phyloP scores from a whole-genome alignment of 2,113 vertebrate species.

The Telmatochromis brachygnathus region DNA sequence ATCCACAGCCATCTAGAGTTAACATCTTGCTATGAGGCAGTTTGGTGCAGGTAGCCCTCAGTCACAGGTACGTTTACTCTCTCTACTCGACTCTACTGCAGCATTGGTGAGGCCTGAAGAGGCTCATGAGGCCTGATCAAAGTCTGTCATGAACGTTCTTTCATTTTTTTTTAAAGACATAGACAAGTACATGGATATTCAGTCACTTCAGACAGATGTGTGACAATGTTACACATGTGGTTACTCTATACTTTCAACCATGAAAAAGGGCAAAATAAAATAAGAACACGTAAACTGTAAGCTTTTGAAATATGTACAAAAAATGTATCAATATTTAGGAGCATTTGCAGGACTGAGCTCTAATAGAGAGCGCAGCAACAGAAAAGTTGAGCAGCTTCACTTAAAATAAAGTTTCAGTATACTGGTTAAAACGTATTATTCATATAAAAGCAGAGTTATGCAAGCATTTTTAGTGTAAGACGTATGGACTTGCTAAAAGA shows the following conservation, averaged over 20 bases:
- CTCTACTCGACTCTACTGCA: not conserved
- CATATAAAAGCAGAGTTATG: not conserved
- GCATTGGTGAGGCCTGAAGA: not conserved
- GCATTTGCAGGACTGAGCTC: not conserved
- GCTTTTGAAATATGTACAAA: not conserved
- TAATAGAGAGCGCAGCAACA: not conserved
- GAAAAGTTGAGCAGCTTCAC: not conserved
- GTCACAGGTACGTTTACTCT: not conserved
- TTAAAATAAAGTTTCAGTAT: not conserved
- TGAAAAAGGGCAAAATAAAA: not conserved
- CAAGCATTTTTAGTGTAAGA: not conserved
- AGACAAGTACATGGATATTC: not conserved
- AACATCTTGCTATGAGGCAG: not conserved
- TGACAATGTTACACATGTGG: not conserved
- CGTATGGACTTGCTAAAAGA: not conserved
- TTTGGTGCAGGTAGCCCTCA: not conserved
- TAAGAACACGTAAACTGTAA: not conserved
- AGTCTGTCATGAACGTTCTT: not conserved
- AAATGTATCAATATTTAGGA: not conserved
- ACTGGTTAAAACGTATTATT: not conserved
- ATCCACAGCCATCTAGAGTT: not conserved
- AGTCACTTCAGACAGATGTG: not conserved
- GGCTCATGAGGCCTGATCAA: not conserved
- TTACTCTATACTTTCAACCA: not conserved
- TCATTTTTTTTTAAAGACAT: not conserved